A percentile compares a stretch with the other conserved stretches of the same genome.
Evolutionary conservation across 2,888 invertebrate genomes (phyloP).

Genomic region (Synanthedon myopaeformis): DNA sequence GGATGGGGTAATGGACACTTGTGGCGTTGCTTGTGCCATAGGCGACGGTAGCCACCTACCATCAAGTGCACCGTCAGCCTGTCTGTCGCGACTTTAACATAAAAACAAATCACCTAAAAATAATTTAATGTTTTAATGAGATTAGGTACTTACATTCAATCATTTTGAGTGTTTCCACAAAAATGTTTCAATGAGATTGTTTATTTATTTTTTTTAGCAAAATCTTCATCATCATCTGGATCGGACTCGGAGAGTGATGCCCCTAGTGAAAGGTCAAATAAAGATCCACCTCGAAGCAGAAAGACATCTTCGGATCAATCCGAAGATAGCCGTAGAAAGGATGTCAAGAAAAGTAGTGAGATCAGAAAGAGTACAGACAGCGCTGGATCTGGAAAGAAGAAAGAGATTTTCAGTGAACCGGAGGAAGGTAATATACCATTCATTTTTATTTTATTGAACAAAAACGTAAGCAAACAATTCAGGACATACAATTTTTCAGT

Average conservation of each 20-base stretch:
- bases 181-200: neutral
- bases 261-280: conserved; percentile 40
- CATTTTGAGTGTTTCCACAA: neutral
- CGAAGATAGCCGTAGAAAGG: conserved; percentile 32
- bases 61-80: no score
- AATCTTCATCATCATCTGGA: conserved; percentile 59
- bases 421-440: no score
- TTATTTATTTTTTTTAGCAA: conserved; percentile 23
- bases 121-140: no score
- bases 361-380: conserved; percentile 53
- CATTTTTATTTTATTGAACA: no score
- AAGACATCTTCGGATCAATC: conserved; percentile 48
- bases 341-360: conserved; percentile 46
- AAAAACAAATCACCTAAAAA: no score
- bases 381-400: conserved; percentile 45
- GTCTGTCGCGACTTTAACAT: no score
- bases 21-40: no score
- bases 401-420: conserved; percentile 77
- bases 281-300: conserved; percentile 42
- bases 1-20: no score
- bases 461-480: no score
- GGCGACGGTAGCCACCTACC: no score
- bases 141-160: no score
- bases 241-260: conserved; percentile 64
- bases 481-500: no score